Base-by-base conservation (phyloP, 2,888 invertebrate genomes). In the Arctia plantaginis region DNA sequence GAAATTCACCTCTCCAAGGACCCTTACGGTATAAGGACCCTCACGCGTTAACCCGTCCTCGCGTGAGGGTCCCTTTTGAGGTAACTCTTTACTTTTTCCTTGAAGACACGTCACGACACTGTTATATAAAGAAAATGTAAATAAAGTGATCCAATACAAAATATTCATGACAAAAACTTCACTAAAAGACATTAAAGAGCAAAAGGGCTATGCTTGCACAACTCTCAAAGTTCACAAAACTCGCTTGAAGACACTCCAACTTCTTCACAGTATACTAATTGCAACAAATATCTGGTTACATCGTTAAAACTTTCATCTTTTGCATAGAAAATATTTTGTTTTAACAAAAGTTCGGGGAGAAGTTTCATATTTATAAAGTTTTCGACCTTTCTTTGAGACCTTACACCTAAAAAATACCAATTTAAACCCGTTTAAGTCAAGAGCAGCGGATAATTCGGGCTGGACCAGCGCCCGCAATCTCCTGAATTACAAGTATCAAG, bases 301-400 rank as follows among this genome's bases (percentile, higher is more conserved):
- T 85, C 76, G 76, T 83, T 85, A 83, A 75, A 83, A 83, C 83
- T 83, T 79, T 79, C 6, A 59, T 69, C 72, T 77, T 81, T 82
- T 80, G 74, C 74, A 80, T 77, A 66, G 55, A 73, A 80, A 72
- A 51, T 64, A 18, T 47, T 41, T 35, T 70, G 23, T 69, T 73
- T 55, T 51, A 65, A 18, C 47, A 51, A 73, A 69, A 66, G 30
- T 66, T 66, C 6, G 20, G 15, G 13, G 20, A 44, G 4, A 35
- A 71, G 35, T 44, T 72, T 66, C 23, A 35, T 39, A 35, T 59
- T 35, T 55, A 51, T 51, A 39, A 39, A 51, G 55, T 10, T 55
- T 59, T 27, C 33, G 27, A 2, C 8, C 35, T 69, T 47, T 62
- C 62, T 62, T 62, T 18, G 30, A 62, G 62, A 62, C 18, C 30